Percentiles rank a stretch among this genome's conserved stretches.
Conservation (phyloP, 1,140 invertebrate species). For the Capitella teleta region DNA sequence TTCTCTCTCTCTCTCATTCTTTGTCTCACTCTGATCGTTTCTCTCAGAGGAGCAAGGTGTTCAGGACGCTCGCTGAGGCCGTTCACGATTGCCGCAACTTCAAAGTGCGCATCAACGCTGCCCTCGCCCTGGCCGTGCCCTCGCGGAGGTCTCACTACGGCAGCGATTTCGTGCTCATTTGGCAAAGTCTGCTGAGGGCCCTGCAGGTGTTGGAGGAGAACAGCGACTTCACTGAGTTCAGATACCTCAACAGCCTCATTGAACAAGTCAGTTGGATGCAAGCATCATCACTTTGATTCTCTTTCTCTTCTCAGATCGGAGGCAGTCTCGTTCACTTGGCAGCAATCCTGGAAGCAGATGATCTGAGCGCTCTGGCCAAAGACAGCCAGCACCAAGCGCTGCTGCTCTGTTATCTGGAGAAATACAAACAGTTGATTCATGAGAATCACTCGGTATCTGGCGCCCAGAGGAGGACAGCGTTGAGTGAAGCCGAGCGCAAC, state of each 20-base stretch:
- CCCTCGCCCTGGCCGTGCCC: conserved; percentile 57
- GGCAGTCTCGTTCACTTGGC: too few species aligned
- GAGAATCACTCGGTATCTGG: too few species aligned
- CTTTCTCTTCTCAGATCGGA: too few species aligned
- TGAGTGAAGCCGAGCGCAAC: too few species aligned
- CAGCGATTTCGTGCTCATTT: conserved; percentile 49
- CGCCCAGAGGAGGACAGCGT: too few species aligned
- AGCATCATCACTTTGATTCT: too few species aligned
- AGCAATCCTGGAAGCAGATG: too few species aligned
- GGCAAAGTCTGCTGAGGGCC: conserved; percentile 56
- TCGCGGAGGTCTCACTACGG: conserved; percentile 50
- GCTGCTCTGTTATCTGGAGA: too few species aligned
- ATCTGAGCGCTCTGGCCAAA: too few species aligned
- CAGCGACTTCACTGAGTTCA: conserved; percentile 65
- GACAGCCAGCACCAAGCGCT: too few species aligned
- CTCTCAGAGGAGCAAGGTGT: not conserved
- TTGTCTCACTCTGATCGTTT: not conserved
- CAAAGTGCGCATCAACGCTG: conserved; percentile 70
- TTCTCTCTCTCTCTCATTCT: not conserved
- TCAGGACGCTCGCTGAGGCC: not conserved
- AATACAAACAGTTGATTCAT: too few species aligned
- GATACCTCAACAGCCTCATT: conserved; percentile 62
- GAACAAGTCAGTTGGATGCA: conserved; percentile 50
- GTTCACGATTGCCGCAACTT: conserved; percentile 47
- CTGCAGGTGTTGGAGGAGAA: conserved; percentile 56